Base-by-base conservation (phyloP, 2,113 vertebrate species). In the Dissostichus mawsoni region DNA sequence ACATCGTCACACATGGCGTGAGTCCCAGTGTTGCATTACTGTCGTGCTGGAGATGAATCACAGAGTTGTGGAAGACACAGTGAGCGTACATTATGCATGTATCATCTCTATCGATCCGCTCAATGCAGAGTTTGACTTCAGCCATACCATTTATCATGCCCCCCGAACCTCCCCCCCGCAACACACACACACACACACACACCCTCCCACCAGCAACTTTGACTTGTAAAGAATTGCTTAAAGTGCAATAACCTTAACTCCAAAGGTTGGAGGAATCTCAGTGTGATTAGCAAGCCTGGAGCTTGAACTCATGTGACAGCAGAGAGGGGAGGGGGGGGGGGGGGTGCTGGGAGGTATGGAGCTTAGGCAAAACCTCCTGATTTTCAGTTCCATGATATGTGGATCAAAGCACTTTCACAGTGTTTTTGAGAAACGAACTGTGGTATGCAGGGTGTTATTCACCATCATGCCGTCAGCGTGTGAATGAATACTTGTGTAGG, bases 281-380 rank as follows among this genome's bases (percentile, higher is more conserved):
- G 72, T 74, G 78, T 84, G 76, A 91, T 94, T 90, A 91, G 81
- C 82, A 69, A 81, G 73, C 72, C 77, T 74, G 63, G 78, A 85
- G 80, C 74, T 64, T 72, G 82, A 89, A 65, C 61, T 16, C 45
- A 68, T 81, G 86, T 86, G 82, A 85, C 69, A 71, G 74, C 55
- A 56, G 52, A n/a, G 47, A 23, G 48, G 70, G n/a, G n/a, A n/a
- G n/a, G n/a, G 58, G 45, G 48, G 69, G 13, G 68, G 45, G 47
- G 25, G 51, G 36, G 36, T 4, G 29, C 29, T 36, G 47, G 53
- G 56, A 44, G 8, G 48, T 65, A 20, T 71, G 50, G 29, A 56
- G 68, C 58, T 53, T 18, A 55, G 17, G 25, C 7, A 51, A 70
- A 66, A 74, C 69, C 47, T 69, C 56, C 65, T 66, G 56, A 56